These are phyloP conservation scores for Microtus obscurus DNA, from an alignment of 2,797 vertebrate species.

Conservation along the genomic window DNA sequence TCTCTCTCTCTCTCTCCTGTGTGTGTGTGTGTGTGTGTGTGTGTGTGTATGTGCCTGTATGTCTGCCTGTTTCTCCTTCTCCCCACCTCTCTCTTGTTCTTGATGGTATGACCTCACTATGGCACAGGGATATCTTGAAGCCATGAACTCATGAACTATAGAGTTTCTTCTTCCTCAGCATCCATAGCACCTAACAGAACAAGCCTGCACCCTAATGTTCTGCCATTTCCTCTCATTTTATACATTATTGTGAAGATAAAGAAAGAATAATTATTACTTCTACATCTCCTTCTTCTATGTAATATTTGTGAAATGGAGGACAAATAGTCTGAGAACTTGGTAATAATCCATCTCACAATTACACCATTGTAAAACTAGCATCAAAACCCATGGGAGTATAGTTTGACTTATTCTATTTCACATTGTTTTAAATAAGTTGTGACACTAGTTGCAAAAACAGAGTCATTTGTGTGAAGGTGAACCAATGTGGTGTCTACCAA, in stretches of 20 bases:
- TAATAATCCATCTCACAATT: neutral
- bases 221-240: neutral
- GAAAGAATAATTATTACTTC: neutral
- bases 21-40: too few species aligned
- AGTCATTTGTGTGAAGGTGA: neutral
- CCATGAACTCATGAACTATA: neutral
- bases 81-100: too few species aligned
- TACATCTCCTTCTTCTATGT: neutral
- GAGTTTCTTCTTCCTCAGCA: neutral
- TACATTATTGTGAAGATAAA: neutral
- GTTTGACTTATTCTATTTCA: neutral
- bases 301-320: neutral
- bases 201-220: fast-evolving
- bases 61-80: too few species aligned
- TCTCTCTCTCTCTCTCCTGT: too few species aligned
- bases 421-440: neutral
- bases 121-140: too few species aligned
- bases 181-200: too few species aligned
- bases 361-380: neutral
- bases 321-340: neutral
- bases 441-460: neutral
- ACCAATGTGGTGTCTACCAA: neutral
- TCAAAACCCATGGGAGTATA: neutral
- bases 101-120: too few species aligned
- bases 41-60: too few species aligned